phyloP scores from a whole-genome alignment of 2,113 vertebrate genomes.

The Leucopsar rothschildi region DNA sequence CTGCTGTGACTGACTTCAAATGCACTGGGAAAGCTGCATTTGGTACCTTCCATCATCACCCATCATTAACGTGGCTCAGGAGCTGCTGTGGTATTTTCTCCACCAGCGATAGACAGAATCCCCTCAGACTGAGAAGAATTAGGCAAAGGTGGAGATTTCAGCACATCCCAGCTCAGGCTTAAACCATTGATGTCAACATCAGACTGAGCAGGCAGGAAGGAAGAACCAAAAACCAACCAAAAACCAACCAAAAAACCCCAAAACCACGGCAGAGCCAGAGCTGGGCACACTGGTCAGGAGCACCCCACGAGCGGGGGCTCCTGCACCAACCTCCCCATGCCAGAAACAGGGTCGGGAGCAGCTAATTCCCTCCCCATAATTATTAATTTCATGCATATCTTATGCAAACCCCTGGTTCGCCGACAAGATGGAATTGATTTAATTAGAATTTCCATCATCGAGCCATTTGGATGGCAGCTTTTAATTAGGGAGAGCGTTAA shows the following conservation, averaged over 20 bases:
- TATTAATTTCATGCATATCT: slow-evolving; percentile 75
- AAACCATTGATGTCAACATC: background rate
- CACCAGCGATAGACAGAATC: background rate
- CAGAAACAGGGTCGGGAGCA: slow-evolving; percentile 1
- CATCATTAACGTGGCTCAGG: accelerated
- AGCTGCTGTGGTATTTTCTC: background rate
- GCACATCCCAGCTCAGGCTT: background rate
- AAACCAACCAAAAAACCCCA: background rate
- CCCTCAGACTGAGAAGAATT: background rate
- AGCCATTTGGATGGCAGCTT: slow-evolving; percentile 68
- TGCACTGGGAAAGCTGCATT: background rate
- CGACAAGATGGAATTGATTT: slow-evolving; percentile 74
- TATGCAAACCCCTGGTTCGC: slow-evolving; percentile 66
- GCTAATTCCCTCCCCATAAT: slow-evolving; percentile 64
- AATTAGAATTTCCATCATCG: slow-evolving; percentile 75
- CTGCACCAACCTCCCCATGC: background rate
- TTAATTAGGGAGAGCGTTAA: slow-evolving; percentile 65
- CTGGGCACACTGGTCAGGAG: accelerated
- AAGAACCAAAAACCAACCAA: background rate
- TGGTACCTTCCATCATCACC: too few relatives aligned
- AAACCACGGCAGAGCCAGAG: background rate
- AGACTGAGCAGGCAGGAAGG: background rate
- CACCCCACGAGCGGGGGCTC: background rate
- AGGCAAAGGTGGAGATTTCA: background rate
- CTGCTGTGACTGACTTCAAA: background rate